Conservation (phyloP, 2,888 invertebrate genomes). For the Synergus laeviventris region DNA sequence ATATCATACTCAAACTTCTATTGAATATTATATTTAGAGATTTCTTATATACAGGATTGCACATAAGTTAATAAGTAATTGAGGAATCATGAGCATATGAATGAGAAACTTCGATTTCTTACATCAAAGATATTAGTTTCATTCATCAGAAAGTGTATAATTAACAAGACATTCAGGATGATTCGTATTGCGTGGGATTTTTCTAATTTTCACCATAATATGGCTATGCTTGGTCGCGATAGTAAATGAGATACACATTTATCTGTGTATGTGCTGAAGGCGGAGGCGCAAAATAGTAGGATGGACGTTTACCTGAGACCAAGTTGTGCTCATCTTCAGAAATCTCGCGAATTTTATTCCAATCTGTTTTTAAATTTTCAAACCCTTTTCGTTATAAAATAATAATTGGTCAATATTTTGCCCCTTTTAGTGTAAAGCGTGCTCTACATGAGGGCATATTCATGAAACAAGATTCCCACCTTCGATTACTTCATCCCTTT, state of each 20-base stretch:
- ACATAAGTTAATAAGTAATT: too few species aligned
- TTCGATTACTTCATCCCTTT: constrained; percentile 15
- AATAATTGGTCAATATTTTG: constrained; percentile 9
- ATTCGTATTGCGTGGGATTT: not conserved
- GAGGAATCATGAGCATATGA: too few species aligned
- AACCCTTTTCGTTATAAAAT: too few species aligned
- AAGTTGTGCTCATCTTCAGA: constrained; percentile 26
- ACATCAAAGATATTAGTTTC: not conserved
- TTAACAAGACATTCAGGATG: not conserved
- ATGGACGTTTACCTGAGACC: constrained; percentile 21
- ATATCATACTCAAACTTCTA: too few species aligned
- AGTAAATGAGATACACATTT: not conserved
- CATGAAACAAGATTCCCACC: constrained; percentile 29
- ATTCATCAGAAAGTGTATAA: not conserved
- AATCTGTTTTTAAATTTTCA: too few species aligned
- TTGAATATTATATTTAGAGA: too few species aligned
- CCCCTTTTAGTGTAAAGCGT: not conserved
- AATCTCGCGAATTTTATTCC: too few species aligned
- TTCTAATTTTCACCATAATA: not conserved
- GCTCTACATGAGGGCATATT: constrained; percentile 28
- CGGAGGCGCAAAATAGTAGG: constrained; percentile 33
- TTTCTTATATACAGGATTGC: too few species aligned
- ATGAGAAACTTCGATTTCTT: too few species aligned
- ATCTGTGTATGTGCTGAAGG: not conserved
- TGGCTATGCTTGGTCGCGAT: not conserved